These are phyloP conservation scores for Leptoteleia sp. DNA, from an alignment of 1,140 invertebrate species.

Conservation along the genomic window DNA sequence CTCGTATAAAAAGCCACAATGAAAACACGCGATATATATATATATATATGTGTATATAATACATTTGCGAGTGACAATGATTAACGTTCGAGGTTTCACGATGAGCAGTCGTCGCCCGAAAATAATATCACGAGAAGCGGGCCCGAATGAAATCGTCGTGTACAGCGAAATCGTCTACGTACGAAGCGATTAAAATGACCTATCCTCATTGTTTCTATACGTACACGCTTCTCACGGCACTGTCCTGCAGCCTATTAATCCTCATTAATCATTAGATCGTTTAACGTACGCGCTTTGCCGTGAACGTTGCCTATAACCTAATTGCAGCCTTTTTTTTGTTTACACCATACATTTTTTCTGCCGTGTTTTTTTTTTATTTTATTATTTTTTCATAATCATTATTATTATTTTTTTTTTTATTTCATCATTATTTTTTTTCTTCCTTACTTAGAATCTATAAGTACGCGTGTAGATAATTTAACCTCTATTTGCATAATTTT, in stretches of 20 bases:
- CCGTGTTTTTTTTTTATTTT: conserved; percentile 17
- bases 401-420: too few species aligned
- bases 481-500: conserved; percentile 71
- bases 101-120: conserved; percentile 1
- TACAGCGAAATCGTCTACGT: conserved; percentile 63
- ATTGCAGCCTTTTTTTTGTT: conserved; percentile 66
- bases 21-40: conserved; percentile 35
- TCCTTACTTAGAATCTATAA: conserved; percentile 54
- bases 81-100: conserved; percentile 11
- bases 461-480: conserved; percentile 65
- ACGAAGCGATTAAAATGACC: conserved; percentile 64
- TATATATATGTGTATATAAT: too few species aligned
- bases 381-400: too few species aligned
- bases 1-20: conserved; percentile 34
- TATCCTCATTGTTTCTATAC: conserved; percentile 54
- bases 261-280: conserved; percentile 51
- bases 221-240: conserved; percentile 61
- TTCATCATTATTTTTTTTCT: conserved; percentile 26
- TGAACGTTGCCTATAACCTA: conserved; percentile 57
- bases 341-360: conserved; percentile 49
- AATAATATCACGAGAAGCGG: conserved; percentile 25
- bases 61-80: conserved; percentile 18
- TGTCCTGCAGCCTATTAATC: conserved; percentile 63
- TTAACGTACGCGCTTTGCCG: conserved; percentile 61
- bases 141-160: conserved; percentile 56